phyloP scores from a whole-genome alignment of 2,888 invertebrate genomes.

The Clunio marinus region DNA sequence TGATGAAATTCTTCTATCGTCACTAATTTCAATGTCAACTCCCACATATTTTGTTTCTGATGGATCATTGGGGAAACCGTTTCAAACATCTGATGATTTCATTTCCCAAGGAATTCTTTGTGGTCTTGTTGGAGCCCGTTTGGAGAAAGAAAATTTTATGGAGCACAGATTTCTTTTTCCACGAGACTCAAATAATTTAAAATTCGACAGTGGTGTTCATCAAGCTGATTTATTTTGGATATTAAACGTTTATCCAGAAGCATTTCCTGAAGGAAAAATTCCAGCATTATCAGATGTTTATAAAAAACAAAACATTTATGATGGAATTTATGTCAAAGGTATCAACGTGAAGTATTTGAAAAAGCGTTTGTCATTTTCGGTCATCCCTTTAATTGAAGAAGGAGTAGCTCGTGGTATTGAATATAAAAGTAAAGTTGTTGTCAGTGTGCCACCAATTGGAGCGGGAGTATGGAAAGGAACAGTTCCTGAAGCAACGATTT shows the following conservation, averaged over 20 bases:
- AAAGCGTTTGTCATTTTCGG: background rate
- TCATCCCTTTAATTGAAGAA: conserved; percentile 1
- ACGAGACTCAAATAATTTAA: background rate
- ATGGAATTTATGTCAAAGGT: background rate
- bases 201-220: background rate
- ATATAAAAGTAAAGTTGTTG: background rate
- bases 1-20: background rate
- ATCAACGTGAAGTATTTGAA: background rate
- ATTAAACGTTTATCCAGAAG: background rate
- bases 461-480: conserved; percentile 3
- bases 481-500: background rate
- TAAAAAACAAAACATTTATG: background rate
- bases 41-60: background rate
- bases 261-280: conserved; percentile 21
- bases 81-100: no score
- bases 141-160: background rate
- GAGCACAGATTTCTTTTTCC: conserved; percentile 1
- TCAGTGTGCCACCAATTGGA: conserved; percentile 6
- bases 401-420: background rate
- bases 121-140: conserved; percentile 5
- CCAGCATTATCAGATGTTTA: background rate
- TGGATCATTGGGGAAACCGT: background rate
- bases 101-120: background rate
- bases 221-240: conserved; percentile 14
- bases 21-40: background rate